These are phyloP conservation scores for Nineta flava DNA, from an alignment of 2,888 invertebrate genomes.

Conservation along the genomic window DNA sequence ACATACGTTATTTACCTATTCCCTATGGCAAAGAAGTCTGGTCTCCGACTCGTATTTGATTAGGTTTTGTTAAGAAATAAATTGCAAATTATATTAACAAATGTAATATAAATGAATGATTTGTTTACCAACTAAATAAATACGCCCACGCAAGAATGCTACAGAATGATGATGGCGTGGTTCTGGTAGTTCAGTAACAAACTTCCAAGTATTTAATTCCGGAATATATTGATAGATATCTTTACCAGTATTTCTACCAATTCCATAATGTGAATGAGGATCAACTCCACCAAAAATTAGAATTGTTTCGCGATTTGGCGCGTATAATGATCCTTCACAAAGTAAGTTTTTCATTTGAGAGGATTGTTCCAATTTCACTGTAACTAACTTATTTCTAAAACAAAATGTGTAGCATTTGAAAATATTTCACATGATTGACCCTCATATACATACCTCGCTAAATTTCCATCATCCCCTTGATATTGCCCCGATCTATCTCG, in stretches of 20 bases:
- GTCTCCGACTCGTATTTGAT: background rate
- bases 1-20: too few species aligned
- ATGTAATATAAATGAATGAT: too few species aligned
- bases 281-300: constrained; percentile 55
- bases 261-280: constrained; percentile 39
- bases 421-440: background rate
- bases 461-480: too few species aligned
- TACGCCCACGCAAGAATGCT: constrained; percentile 41
- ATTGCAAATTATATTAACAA: background rate
- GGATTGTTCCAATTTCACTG: too few species aligned
- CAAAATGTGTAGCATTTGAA: background rate
- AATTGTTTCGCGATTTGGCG: constrained; percentile 41
- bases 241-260: constrained; percentile 40
- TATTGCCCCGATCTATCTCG: too few species aligned
- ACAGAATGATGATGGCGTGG: constrained; percentile 54
- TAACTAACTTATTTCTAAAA: background rate
- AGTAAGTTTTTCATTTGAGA: constrained; percentile 28
- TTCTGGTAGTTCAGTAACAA: constrained; percentile 48
- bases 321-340: constrained; percentile 35
- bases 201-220: constrained; percentile 45
- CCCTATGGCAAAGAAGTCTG: too few species aligned
- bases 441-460: background rate
- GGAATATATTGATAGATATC: constrained; percentile 43
- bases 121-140: constrained; percentile 50
- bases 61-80: background rate